phyloP scores from a whole-genome alignment of 1,140 invertebrate genomes.

The Goniozus legneri region DNA sequence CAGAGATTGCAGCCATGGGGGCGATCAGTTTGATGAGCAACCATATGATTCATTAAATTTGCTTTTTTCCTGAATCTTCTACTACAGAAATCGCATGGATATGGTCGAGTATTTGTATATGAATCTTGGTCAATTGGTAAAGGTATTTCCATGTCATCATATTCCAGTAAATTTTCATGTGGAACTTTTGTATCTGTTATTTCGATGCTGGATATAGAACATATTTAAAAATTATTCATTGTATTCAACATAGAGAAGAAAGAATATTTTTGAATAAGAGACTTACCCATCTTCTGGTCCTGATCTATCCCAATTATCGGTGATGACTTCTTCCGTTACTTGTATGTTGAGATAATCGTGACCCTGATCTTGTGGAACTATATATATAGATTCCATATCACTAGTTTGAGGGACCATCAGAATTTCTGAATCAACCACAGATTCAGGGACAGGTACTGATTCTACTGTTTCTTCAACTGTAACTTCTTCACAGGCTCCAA shows the following conservation, averaged over 20 bases:
- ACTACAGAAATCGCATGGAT: slow-evolving; percentile 81
- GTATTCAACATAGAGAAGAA: neutral
- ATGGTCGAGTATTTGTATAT: slow-evolving; percentile 74
- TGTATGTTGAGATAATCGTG: slow-evolving; percentile 60
- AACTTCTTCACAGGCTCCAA: slow-evolving; percentile 52
- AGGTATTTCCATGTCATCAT: slow-evolving; percentile 71
- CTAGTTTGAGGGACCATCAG: slow-evolving; percentile 44
- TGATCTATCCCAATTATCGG: slow-evolving; percentile 71
- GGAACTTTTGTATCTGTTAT: slow-evolving; percentile 57
- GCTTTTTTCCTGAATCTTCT: slow-evolving; percentile 77
- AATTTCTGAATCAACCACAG: slow-evolving; percentile 42
- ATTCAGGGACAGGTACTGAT: slow-evolving; percentile 45
- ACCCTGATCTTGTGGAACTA: slow-evolving; percentile 49
- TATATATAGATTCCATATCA: slow-evolving; percentile 53
- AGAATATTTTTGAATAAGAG: slow-evolving; percentile 4
- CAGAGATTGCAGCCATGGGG: slow-evolving; percentile 76
- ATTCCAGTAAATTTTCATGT: slow-evolving; percentile 56
- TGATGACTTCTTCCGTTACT: slow-evolving; percentile 74
- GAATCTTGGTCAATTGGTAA: slow-evolving; percentile 78
- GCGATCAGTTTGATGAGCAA: slow-evolving; percentile 75
- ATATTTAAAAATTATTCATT: slow-evolving; percentile 7
- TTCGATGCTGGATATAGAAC: slow-evolving; percentile 54
- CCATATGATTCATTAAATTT: slow-evolving; percentile 80
- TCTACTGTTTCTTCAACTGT: slow-evolving; percentile 54
- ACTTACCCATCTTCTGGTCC: slow-evolving; percentile 67